phyloP scores from a whole-genome alignment of 2,888 invertebrate genomes.

The Pyrrhia umbra region DNA sequence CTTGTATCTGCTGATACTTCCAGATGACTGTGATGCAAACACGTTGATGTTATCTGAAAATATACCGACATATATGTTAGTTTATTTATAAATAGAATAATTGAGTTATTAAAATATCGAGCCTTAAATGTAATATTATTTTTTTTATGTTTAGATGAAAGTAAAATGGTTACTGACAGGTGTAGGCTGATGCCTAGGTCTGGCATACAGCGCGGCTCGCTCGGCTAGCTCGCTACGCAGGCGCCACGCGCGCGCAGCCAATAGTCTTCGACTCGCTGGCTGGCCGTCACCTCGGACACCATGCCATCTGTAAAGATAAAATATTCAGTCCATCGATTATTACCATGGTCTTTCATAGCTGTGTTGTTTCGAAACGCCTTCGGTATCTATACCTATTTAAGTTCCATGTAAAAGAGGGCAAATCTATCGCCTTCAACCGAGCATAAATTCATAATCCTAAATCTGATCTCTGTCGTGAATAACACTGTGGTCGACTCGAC shows the following conservation, averaged over 20 bases:
- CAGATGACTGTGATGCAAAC: slow-evolving; percentile 85
- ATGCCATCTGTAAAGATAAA: slow-evolving; percentile 84
- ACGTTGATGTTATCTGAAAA: slow-evolving; percentile 84
- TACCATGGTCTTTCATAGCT: too few species aligned
- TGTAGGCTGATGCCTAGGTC: slow-evolving; percentile 62
- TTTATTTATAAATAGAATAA: too few species aligned
- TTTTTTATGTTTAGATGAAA: background rate
- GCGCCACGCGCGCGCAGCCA: slow-evolving; percentile 82
- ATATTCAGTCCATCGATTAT: too few species aligned
- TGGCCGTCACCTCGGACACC: slow-evolving; percentile 71
- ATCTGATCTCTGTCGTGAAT: too few species aligned
- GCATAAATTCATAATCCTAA: too few species aligned
- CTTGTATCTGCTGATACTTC: slow-evolving; percentile 76
- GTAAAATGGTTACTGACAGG: slow-evolving; percentile 56
- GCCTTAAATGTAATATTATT: background rate
- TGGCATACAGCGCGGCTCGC: slow-evolving; percentile 82
- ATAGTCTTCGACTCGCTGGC: slow-evolving; percentile 69
- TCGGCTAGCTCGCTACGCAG: slow-evolving; percentile 82
- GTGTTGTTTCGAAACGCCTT: too few species aligned
- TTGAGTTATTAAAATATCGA: background rate
- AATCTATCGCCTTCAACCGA: too few species aligned
- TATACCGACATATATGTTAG: too few species aligned
- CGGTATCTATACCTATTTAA: too few species aligned
- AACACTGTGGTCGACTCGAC: too few species aligned
- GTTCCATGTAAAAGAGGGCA: too few species aligned